phyloP scores from a whole-genome alignment of 2,797 vertebrate genomes.

The Erithacus rubecula region DNA sequence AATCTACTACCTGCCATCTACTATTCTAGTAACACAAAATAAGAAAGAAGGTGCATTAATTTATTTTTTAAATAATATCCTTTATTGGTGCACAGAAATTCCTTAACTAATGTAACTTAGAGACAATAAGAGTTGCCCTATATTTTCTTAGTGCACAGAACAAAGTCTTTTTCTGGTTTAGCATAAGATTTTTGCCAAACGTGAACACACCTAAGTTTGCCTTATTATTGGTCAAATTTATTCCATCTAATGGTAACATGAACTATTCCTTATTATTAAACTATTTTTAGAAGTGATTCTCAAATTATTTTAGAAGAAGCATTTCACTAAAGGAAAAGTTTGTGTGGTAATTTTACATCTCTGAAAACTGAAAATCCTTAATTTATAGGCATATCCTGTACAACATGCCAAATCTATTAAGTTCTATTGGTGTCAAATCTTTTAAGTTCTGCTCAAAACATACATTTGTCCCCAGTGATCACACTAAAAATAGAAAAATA shows the following conservation, averaged over 20 bases:
- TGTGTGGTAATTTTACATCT: not conserved
- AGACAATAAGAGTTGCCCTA: not conserved
- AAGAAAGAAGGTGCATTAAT: not conserved
- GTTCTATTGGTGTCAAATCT: not conserved
- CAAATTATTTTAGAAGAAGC: not conserved
- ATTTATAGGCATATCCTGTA: not conserved
- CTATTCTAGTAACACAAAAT: not conserved
- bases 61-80: rapidly evolving
- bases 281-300: not conserved
- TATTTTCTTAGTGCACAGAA: not conserved
- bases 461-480: not conserved
- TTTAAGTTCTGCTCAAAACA: not conserved
- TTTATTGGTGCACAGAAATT: not conserved
- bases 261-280: not conserved
- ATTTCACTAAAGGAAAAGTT: not conserved
- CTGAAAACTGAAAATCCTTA: not conserved
- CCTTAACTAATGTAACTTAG: not conserved
- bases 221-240: not conserved
- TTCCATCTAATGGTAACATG: rapidly evolving
- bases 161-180: not conserved
- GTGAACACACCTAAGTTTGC: rapidly evolving
- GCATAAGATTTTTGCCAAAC: not conserved
- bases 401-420: not conserved
- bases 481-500: not conserved
- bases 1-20: not conserved